Evolutionary conservation across 2,797 vertebrate species (phyloP).

Genomic region (Coracias cyanogaster): DNA sequence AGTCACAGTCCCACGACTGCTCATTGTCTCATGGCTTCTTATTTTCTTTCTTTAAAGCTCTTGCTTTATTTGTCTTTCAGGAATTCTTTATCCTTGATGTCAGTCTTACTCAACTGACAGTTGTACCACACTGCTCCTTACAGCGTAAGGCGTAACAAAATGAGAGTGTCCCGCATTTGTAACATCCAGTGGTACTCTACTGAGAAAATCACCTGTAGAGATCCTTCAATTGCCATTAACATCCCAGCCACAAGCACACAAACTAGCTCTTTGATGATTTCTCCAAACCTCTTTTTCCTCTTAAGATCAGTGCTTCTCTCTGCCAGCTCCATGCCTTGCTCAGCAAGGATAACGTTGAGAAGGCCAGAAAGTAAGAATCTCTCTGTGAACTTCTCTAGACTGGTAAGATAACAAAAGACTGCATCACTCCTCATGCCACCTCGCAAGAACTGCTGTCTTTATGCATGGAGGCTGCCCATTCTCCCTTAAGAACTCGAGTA

Average conservation of each 20-base stretch:
- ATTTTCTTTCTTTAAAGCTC: background rate
- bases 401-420: background rate
- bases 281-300: background rate
- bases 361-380: background rate
- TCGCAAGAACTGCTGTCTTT: background rate
- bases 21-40: background rate
- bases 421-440: accelerated
- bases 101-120: background rate
- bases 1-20: background rate
- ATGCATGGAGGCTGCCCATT: background rate
- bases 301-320: background rate
- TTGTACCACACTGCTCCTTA: background rate
- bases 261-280: background rate
- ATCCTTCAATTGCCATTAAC: background rate
- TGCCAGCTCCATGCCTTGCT: background rate
- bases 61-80: background rate
- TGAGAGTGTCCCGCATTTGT: background rate
- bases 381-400: background rate
- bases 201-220: background rate
- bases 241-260: background rate
- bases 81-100: background rate
- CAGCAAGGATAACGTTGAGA: background rate
- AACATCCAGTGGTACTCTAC: background rate
- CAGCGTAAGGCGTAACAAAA: background rate
- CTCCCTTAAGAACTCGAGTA: background rate